Evolutionary conservation across 1,140 invertebrate species (phyloP).

Genomic region (Lasioglossum albipes): DNA sequence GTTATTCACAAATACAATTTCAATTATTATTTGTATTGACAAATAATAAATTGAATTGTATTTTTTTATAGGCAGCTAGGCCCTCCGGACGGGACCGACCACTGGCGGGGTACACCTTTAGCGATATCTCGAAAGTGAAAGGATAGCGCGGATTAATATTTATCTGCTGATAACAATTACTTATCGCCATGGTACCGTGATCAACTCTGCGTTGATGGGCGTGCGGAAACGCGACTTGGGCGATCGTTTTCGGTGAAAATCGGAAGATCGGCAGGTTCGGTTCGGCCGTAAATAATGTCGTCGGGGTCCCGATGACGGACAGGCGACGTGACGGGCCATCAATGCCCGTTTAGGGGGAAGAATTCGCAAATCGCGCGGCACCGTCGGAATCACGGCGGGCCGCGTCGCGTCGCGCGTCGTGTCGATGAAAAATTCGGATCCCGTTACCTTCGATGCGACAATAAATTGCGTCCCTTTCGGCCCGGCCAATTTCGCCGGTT

Average conservation of each 20-base stretch:
- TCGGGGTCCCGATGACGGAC: background rate
- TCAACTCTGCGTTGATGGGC: no score
- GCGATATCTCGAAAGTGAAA: no score
- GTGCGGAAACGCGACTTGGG: background rate
- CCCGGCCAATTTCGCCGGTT: conserved; percentile 15
- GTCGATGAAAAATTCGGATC: conserved; percentile 32
- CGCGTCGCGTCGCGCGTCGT: background rate
- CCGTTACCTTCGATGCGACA: conserved; percentile 31
- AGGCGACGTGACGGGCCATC: conserved; percentile 1
- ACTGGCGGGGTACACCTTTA: no score
- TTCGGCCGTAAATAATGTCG: background rate
- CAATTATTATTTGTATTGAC: no score
- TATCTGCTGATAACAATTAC: no score
- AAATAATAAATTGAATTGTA: no score
- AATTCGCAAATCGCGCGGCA: conserved; percentile 24
- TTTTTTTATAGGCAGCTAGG: no score
- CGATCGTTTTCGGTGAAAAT: background rate
- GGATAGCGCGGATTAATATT: no score
- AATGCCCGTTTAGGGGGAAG: conserved; percentile 12
- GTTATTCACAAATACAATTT: no score
- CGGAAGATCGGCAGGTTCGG: background rate
- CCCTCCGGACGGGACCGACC: no score
- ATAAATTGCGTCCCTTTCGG: conserved; percentile 33
- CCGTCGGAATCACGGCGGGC: background rate
- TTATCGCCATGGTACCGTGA: no score